phyloP scores from a whole-genome alignment of 2,113 vertebrate genomes.

The Nansenia antarctica region DNA sequence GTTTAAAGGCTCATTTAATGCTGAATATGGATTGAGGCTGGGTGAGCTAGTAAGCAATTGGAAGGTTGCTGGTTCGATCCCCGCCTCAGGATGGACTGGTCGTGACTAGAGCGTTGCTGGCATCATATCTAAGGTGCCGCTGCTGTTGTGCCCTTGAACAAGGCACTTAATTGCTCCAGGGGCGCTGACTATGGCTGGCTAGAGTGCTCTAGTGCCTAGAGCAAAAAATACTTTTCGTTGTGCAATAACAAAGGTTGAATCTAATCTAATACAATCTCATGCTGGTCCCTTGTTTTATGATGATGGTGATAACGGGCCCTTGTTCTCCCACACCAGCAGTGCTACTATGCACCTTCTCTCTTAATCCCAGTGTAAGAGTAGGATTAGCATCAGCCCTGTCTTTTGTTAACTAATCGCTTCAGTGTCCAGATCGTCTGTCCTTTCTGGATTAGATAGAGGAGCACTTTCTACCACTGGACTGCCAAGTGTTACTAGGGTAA shows the following conservation, averaged over 20 bases:
- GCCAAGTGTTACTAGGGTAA: conserved; percentile 1
- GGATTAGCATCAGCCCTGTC: conserved; percentile 34
- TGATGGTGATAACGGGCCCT: neutral
- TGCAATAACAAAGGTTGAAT: no score
- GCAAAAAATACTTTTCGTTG: no score
- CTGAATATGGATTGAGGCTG: conserved; percentile 52
- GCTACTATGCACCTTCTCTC: conserved; percentile 17
- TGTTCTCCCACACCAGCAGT: neutral
- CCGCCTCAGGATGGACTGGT: no score
- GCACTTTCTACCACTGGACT: neutral
- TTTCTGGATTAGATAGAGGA: conserved; percentile 9
- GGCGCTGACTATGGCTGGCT: no score
- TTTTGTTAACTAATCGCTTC: conserved; percentile 41
- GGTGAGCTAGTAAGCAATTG: no score
- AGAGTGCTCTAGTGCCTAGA: no score
- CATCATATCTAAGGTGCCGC: no score
- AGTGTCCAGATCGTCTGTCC: conserved; percentile 16
- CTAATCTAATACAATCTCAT: no score
- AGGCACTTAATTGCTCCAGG: no score
- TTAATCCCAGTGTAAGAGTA: conserved; percentile 28
- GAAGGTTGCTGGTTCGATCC: no score
- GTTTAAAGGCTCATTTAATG: conserved; percentile 60
- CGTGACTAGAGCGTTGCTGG: no score
- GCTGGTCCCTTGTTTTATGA: neutral
- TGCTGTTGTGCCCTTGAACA: no score